Evolutionary conservation across 2,797 vertebrate genomes (phyloP).

Genomic region (Arrhamphus sclerolepis): DNA sequence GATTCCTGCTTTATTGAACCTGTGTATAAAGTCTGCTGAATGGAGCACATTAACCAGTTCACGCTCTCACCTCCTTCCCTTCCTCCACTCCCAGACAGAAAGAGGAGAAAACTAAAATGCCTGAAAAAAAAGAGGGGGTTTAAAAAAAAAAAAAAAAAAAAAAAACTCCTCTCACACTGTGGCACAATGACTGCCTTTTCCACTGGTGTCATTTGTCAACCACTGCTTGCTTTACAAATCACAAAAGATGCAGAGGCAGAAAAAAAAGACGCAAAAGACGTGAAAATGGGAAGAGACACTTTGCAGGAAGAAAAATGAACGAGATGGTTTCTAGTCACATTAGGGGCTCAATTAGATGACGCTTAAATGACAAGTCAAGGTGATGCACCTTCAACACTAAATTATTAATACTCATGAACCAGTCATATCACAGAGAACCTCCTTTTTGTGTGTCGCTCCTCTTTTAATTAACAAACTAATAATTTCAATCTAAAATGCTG

Average conservation of each 20-base stretch:
- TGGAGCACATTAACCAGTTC: constrained; percentile 80
- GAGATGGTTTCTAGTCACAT: constrained; percentile 38
- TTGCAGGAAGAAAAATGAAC: constrained; percentile 18
- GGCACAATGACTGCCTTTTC: constrained; percentile 79
- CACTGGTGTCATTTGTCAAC: constrained; percentile 80
- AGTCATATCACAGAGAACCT: no score
- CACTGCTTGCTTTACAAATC: constrained; percentile 76
- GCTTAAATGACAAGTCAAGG: no score
- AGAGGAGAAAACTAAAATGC: constrained; percentile 61
- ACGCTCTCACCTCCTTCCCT: constrained; percentile 62
- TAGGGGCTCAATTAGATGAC: constrained; percentile 1
- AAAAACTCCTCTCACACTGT: constrained; percentile 62
- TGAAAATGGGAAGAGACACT: constrained; percentile 2
- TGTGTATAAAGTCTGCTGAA: constrained; percentile 78
- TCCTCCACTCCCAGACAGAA: constrained; percentile 23
- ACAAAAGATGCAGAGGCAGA: constrained; percentile 62
- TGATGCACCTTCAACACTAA: no score
- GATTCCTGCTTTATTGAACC: constrained; percentile 80
- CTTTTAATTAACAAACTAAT: no score
- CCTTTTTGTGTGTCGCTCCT: no score
- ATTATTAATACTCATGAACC: no score
- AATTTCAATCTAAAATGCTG: no score
- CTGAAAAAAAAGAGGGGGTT: constrained; percentile 20
- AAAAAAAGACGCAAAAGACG: constrained; percentile 18
- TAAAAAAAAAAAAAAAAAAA: constrained; percentile 3